Evolutionary conservation across 2,113 vertebrate genomes (phyloP).

Genomic region (Falcunculus frontatus): DNA sequence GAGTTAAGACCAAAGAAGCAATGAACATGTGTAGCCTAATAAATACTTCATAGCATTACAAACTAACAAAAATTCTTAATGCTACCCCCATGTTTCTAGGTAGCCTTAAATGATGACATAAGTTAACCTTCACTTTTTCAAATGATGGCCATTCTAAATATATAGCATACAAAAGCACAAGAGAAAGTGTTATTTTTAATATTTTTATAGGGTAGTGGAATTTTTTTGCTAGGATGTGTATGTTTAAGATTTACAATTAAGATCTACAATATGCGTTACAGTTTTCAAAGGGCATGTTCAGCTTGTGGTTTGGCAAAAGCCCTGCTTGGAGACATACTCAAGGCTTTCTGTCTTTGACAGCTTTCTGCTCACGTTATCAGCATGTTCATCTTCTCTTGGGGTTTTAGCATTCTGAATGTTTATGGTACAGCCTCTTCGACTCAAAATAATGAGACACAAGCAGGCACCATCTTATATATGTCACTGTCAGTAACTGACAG

Average conservation of each 20-base stretch:
- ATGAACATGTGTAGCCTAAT: background rate
- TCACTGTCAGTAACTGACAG: background rate
- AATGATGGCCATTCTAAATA: background rate
- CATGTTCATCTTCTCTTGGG: conserved; percentile 25
- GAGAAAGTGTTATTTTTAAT: background rate
- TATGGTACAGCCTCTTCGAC: background rate
- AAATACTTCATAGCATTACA: background rate
- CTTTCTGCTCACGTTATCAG: conserved; percentile 39
- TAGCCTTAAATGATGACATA: background rate
- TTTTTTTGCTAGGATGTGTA: background rate
- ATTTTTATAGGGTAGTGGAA: background rate
- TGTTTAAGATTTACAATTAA: background rate
- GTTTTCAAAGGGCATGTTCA: background rate
- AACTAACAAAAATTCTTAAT: background rate
- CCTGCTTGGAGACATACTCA: background rate
- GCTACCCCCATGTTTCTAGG: background rate
- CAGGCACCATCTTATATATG: background rate
- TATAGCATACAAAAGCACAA: background rate
- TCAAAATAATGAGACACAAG: conserved; percentile 46
- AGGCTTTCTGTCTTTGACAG: conserved; percentile 22
- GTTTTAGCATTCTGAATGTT: conserved; percentile 42
- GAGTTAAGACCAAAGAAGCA: background rate
- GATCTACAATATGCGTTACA: background rate
- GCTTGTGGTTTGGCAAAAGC: background rate
- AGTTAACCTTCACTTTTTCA: background rate